Base-by-base conservation (phyloP, 2,888 invertebrate genomes). In the Tupiocoris notatus region DNA sequence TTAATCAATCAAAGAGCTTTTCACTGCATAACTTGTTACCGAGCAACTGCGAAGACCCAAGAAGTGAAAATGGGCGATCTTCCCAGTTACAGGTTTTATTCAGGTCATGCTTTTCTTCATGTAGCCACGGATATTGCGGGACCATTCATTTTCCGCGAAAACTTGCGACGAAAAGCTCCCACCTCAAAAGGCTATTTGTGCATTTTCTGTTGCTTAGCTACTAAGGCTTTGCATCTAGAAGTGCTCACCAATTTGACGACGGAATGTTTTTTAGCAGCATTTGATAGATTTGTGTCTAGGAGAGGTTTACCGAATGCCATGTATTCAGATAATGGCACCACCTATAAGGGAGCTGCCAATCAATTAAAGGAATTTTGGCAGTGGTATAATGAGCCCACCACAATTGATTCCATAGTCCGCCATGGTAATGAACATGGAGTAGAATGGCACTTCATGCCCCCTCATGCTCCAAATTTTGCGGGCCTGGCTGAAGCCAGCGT, bases 61-160 rank as follows among this genome's bases (percentile, higher is more conserved):
- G 66, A 25, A 25, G 54, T 54, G 17, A 25, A 54, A 25, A 39
- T 66, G 24, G 66, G 25, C 7, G n/a, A 66, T 66, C 66, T 66
- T 9, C 39, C 66, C 2, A 7, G 12, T 3, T 25, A 54, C 17
- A 21, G 64, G 6, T 64, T 64, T n/a, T 23, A 24, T 64, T 3
- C n/a, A 2, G 24, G 64, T 18, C 18, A 20, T n/a, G 23, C 64
- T 2, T 64, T 64, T 64, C 6, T 64, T 6, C 22, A 64, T 9
- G 64, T 64, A 7, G 24, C 17, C 20, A 24, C 24, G 20, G 64
- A 64, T 20, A 17, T 59, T 59, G 59, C 59, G 3, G 59, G 59
- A 9, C 59, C 59, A 59, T 59, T 59, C n/a, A 3, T 59, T n/a
- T 59, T 59, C 7, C n/a, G 59, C n/a, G 59, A 59, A 59, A 59